These are phyloP conservation scores for Zoroaster sp. DNA, from an alignment of 53 echinoderm and acorn worm genomes.

Conservation along the genomic window DNA sequence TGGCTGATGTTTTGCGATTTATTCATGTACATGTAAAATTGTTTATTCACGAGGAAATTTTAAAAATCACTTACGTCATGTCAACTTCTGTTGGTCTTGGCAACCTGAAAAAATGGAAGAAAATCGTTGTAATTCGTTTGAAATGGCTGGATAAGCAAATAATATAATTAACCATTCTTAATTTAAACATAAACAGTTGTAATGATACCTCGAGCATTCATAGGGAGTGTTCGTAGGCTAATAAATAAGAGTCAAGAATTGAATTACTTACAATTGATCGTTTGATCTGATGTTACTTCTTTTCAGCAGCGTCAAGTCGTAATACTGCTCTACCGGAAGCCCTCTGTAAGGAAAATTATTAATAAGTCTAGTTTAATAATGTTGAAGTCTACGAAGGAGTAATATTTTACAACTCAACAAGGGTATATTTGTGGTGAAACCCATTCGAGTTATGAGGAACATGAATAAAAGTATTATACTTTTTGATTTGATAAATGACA, in stretches of 20 bases:
- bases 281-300: conserved; percentile 91
- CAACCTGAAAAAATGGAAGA: conserved; percentile 58
- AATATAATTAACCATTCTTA: too few relatives aligned
- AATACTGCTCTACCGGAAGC: conserved; percentile 87
- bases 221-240: neutral
- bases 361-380: too few relatives aligned
- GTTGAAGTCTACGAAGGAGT: too few relatives aligned
- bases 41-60: too few relatives aligned
- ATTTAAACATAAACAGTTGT: too few relatives aligned
- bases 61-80: conserved; percentile 99
- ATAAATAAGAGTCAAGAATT: too few relatives aligned
- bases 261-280: conserved; percentile 85
- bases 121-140: too few relatives aligned
- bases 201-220: too few relatives aligned
- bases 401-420: too few relatives aligned
- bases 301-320: conserved; percentile 86
- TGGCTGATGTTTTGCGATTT: neutral
- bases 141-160: neutral
- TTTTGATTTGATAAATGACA: neutral
- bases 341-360: conserved; percentile 78
- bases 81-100: conserved; percentile 91
- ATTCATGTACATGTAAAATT: neutral
- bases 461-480: too few relatives aligned
- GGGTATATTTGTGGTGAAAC: too few relatives aligned
- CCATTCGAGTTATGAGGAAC: too few relatives aligned